Percentiles rank a stretch among this genome's conserved stretches.
phyloP scores from a whole-genome alignment of 1,140 invertebrate genomes.

The Lepidotrigona ventralis region DNA sequence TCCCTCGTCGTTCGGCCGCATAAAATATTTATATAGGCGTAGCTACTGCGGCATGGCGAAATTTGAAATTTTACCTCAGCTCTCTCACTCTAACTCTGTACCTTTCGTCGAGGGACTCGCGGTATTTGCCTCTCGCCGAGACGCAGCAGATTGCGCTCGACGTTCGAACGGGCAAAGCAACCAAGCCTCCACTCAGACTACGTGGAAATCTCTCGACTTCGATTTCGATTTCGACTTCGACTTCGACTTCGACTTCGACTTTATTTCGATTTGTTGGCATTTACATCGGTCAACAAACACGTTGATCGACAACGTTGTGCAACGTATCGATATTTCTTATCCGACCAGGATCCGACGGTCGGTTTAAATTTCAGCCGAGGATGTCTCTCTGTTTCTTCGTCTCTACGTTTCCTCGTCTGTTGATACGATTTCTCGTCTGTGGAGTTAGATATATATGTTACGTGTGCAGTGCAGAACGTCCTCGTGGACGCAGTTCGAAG shows the following conservation, averaged over 20 bases:
- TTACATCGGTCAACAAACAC: neutral
- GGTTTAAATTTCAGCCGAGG: neutral
- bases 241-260: neutral
- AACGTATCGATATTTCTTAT: neutral
- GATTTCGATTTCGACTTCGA: neutral
- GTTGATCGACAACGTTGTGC: neutral
- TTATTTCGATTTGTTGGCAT: neutral
- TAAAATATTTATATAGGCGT: slow-evolving; percentile 63
- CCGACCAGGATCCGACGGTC: too few species aligned
- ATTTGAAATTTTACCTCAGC: slow-evolving; percentile 63
- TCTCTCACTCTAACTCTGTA: too few species aligned
- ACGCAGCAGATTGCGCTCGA: slow-evolving; percentile 19
- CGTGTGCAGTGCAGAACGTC: too few species aligned
- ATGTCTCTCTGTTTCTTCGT: neutral
- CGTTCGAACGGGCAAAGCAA: neutral
- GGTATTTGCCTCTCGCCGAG: slow-evolving; percentile 45
- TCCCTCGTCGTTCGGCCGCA: slow-evolving; percentile 34
- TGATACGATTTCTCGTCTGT: too few species aligned
- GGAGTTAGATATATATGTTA: too few species aligned
- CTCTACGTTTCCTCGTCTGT: too few species aligned
- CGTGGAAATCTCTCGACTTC: neutral
- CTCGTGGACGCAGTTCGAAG: too few species aligned
- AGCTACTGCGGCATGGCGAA: slow-evolving; percentile 45
- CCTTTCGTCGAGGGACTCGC: neutral
- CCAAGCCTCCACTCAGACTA: neutral